A percentile compares a stretch with the other conserved stretches of the same genome.
These are phyloP conservation scores for Cassiopea andromeda DNA, from an alignment of 30 jellyfish, hydroid and myxozoan species.

Conservation along the genomic window DNA sequence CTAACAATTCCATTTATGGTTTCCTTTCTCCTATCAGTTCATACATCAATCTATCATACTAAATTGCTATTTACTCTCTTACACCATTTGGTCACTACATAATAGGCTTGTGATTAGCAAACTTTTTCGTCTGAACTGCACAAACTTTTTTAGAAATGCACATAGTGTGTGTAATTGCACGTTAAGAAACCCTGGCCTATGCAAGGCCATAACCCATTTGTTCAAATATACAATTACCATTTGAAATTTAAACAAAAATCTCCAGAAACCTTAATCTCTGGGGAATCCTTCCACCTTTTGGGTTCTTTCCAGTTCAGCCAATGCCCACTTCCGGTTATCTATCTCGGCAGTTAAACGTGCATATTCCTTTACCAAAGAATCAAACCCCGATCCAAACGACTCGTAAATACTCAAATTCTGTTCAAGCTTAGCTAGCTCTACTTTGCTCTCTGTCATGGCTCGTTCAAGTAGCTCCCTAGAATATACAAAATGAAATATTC, in stretches of 20 bases:
- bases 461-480: slow-evolving; percentile 56
- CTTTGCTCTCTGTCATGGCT: slow-evolving; percentile 67
- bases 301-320: slow-evolving; percentile 82
- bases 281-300: not conserved
- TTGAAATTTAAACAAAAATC: not conserved
- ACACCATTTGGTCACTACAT: too few relatives aligned
- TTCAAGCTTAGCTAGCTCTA: slow-evolving; percentile 44
- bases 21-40: too few relatives aligned
- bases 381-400: slow-evolving; percentile 83
- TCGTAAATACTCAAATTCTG: slow-evolving; percentile 69
- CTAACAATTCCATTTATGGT: too few relatives aligned
- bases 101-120: too few relatives aligned
- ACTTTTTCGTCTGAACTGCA: too few relatives aligned
- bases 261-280: not conserved
- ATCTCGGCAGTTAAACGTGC: slow-evolving; percentile 85
- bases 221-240: too few relatives aligned
- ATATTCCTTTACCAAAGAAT: slow-evolving; percentile 69
- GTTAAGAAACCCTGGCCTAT: too few relatives aligned
- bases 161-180: too few relatives aligned
- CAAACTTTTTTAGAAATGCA: too few relatives aligned
- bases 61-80: too few relatives aligned
- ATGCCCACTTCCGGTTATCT: slow-evolving; percentile 97
- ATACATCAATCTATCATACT: too few relatives aligned
- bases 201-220: not conserved
- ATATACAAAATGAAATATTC: not conserved